Percentiles rank a stretch among this genome's conserved stretches.
Evolutionary conservation across 2,888 invertebrate species (phyloP).

Genomic region (Pseudococcus viburni): DNA sequence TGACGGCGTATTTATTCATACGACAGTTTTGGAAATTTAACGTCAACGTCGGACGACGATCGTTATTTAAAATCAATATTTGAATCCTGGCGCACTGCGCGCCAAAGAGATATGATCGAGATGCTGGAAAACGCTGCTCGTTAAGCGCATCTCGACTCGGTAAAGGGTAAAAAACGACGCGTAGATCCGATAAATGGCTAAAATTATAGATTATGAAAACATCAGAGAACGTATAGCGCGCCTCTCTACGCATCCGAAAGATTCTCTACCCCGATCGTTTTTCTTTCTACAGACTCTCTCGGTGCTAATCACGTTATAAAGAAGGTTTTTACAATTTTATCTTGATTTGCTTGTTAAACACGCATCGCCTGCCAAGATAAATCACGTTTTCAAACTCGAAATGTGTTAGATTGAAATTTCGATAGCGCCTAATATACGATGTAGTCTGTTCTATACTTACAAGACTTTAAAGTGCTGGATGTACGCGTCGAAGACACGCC

Average conservation of each 20-base stretch:
- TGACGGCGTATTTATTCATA: not conserved
- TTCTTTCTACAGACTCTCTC: not conserved
- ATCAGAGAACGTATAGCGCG: conserved; percentile 11
- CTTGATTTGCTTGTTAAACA: conserved; percentile 64
- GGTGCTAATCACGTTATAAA: conserved; percentile 61
- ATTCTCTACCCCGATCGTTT: not conserved
- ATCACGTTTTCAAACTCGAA: conserved; percentile 64
- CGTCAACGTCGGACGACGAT: not conserved
- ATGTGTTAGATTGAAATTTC: conserved; percentile 64
- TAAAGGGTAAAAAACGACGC: not conserved
- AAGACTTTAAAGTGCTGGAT: conserved; percentile 58
- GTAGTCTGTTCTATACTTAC: conserved; percentile 53
- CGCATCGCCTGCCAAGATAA: conserved; percentile 61
- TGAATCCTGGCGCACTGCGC: not conserved
- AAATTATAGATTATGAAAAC: conserved; percentile 64
- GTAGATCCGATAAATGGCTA: conserved; percentile 44
- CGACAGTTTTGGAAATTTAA: not conserved
- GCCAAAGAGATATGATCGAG: conserved; percentile 11
- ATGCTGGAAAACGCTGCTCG: not conserved
- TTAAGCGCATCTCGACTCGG: not conserved
- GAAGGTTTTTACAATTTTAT: conserved; percentile 58
- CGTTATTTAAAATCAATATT: conserved; percentile 26
- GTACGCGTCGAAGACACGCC: conserved; percentile 22
- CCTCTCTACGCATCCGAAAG: not conserved
- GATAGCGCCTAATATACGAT: conserved; percentile 62